Conservation (phyloP, 2,113 vertebrate species). For the Rhynchomys soricoides region DNA sequence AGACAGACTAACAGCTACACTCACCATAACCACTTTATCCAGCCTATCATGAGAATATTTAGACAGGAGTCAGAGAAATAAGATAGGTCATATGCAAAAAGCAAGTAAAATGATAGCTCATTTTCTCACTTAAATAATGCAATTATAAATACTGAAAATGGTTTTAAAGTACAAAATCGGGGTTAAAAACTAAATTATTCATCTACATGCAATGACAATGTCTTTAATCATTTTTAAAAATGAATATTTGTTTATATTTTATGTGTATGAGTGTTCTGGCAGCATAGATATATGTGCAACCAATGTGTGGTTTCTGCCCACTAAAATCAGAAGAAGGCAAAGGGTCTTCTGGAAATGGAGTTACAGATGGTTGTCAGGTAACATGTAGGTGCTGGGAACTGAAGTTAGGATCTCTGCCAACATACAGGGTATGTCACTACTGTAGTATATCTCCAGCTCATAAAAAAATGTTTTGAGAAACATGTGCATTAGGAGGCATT, state of each 20-base stretch:
- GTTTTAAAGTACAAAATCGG: background rate
- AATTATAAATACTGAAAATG: background rate
- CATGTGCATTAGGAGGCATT: background rate
- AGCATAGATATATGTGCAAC: background rate
- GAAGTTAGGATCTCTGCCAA: background rate
- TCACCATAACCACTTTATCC: background rate
- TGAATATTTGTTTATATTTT: background rate
- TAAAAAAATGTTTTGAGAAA: background rate
- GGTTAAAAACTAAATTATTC: background rate
- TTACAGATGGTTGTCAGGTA: background rate
- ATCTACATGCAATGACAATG: background rate
- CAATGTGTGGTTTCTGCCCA: background rate
- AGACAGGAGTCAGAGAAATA: background rate
- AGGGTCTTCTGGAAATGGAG: background rate
- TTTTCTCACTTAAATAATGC: slow-evolving; percentile 25
- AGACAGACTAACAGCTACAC: no score
- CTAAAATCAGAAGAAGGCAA: background rate
- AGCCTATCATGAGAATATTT: background rate
- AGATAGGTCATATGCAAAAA: background rate
- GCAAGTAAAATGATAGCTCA: background rate
- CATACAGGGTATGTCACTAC: background rate
- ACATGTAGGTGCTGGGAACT: background rate
- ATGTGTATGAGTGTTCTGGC: background rate
- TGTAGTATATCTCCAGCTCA: background rate
- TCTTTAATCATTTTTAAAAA: background rate